phyloP scores from a whole-genome alignment of 1,140 invertebrate species.

The Thalassaphorura encarpata region DNA sequence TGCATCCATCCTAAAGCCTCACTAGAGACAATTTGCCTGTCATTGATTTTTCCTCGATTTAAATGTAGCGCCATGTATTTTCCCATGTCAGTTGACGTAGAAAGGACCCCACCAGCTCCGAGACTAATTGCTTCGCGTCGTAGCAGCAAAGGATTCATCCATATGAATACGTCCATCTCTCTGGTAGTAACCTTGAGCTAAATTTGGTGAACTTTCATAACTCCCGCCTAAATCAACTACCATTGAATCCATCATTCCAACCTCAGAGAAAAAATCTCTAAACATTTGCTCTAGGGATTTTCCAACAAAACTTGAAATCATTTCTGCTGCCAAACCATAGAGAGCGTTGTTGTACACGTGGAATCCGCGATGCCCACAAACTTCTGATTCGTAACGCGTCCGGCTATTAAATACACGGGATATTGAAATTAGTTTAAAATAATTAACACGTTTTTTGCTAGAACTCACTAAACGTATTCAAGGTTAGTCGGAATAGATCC shows the following conservation, averaged over 20 bases:
- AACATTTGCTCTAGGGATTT: background rate
- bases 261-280: background rate
- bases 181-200: background rate
- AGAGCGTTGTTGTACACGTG: constrained; percentile 11
- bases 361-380: constrained; percentile 4
- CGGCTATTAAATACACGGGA: constrained; percentile 1
- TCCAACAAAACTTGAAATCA: constrained; percentile 6
- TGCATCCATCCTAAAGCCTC: background rate
- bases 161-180: background rate
- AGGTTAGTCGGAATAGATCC: too few species aligned
- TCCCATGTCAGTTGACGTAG: constrained; percentile 1
- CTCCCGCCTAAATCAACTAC: background rate
- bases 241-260: constrained; percentile 9
- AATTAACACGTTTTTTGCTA: background rate
- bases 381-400: constrained; percentile 6
- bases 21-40: background rate
- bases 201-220: constrained; percentile 1
- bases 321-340: constrained; percentile 7
- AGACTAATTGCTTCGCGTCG: background rate
- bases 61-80: constrained; percentile 14
- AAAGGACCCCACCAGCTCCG: background rate
- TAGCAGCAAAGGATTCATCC: background rate
- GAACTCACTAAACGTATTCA: background rate
- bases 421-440: background rate
- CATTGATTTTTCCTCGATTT: background rate